Evolutionary conservation across 2,113 vertebrate genomes (phyloP).

Genomic region (Copsychus sechellarum): DNA sequence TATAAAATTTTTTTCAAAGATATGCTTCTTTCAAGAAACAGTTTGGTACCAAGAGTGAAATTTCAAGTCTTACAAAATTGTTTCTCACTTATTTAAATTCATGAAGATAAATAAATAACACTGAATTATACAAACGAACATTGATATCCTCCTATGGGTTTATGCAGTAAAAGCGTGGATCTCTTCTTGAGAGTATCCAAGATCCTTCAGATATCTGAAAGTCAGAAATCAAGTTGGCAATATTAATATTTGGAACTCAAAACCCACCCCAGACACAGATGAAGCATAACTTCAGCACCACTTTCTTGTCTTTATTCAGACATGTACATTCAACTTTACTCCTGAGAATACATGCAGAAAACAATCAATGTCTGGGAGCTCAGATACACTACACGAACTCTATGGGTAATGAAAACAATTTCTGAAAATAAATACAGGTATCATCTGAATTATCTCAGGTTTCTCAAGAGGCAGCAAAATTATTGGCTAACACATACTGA

Average conservation of each 20-base stretch:
- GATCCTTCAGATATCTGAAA: conserved; percentile 76
- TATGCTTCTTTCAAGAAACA: conserved; percentile 59
- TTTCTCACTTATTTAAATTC: conserved; percentile 37
- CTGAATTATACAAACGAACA: neutral
- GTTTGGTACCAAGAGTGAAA: conserved; percentile 57
- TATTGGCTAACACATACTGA: neutral
- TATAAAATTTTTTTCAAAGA: conserved; percentile 53
- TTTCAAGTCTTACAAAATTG: conserved; percentile 69
- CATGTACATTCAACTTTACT: neutral
- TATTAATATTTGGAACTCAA: neutral
- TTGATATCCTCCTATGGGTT: neutral
- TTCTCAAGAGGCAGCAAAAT: neutral
- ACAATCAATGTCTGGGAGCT: neutral
- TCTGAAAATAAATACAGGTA: neutral
- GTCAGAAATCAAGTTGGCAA: neutral
- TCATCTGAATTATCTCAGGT: neutral
- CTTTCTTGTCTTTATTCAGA: neutral
- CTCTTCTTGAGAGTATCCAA: conserved; percentile 75
- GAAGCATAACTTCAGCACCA: neutral
- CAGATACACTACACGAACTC: neutral
- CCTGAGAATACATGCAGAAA: neutral
- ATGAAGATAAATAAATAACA: conserved; percentile 57
- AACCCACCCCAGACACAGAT: neutral
- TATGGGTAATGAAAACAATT: neutral
- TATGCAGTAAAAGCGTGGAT: conserved; percentile 74